These are phyloP conservation scores for Ylistrum balloti DNA, from an alignment of 1,140 invertebrate genomes.

Conservation along the genomic window DNA sequence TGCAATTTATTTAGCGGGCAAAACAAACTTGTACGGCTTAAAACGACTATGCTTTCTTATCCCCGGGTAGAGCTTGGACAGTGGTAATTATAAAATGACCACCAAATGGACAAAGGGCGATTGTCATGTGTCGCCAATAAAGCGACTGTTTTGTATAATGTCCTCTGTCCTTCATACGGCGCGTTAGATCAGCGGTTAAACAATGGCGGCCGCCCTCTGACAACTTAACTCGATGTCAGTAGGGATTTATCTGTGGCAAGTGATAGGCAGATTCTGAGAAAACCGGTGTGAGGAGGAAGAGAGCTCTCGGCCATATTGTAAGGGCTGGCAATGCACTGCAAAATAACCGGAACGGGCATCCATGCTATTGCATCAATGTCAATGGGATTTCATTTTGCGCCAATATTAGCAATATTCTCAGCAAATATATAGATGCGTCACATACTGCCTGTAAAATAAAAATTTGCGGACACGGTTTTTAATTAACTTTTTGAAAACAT, in stretches of 20 bases:
- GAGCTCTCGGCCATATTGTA: too few species aligned
- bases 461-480: too few species aligned
- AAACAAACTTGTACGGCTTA: background rate
- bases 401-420: too few species aligned
- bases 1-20: too few species aligned
- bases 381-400: too few species aligned
- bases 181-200: conserved; percentile 4
- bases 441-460: too few species aligned
- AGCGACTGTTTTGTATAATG: background rate
- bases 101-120: conserved; percentile 25
- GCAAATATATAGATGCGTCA: too few species aligned
- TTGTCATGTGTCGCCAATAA: conserved; percentile 11
- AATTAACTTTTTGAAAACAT: too few species aligned
- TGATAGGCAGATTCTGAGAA: background rate
- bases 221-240: conserved; percentile 10
- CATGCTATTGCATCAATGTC: too few species aligned
- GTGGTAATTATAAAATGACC: conserved; percentile 32
- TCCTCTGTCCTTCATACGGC: background rate
- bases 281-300: background rate
- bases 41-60: background rate
- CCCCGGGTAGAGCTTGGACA: background rate
- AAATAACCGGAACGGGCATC: too few species aligned
- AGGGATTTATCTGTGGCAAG: background rate
- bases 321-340: too few species aligned
- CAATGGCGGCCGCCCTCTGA: background rate